Base-by-base conservation (phyloP, 2,888 invertebrate species). In the Bombylius major region DNA sequence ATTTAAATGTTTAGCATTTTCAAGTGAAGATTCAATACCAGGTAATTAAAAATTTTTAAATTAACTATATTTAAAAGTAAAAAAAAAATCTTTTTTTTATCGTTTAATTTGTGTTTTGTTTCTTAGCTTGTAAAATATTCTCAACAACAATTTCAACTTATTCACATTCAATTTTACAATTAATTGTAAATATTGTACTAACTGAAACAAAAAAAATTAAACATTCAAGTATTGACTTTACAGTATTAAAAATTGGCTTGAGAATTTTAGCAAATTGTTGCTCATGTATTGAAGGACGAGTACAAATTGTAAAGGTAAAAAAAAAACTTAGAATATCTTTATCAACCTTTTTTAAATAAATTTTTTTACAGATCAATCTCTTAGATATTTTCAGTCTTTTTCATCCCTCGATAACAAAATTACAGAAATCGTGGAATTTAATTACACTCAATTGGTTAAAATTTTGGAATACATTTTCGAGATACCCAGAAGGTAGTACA, bases 391-490 rank as follows among this genome's bases (percentile, higher is more conserved):
- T 74, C 50, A 68, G 69, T 49, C 63, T 63, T 9, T 60, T 75
- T 6, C 62, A 71, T 58, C 73, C 74, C 0, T 65, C 63, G 7
- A 63, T 65, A 45, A 49, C 60, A 4, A 67, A 63, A 50, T 48
- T 60, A 5, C 57, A 61, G 14, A 70, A 68, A 58, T 58, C 66
- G 4, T 69, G 66, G 58, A 61, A 65, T 11, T 62, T 65, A 0
- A 61, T 70, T 6, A 51, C 67, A 12, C 54, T 63, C 3, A 56
- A 62, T 9, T 75, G 73, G 73, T 62, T 75, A 1, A 51, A 62
- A 9, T 71, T 73, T 58, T 74, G 71, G 70, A 70, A 72, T 58
- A 56, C 69, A 12, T 72, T 65, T 59, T 69, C 75, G 4, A 65
- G 72, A 8, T 69, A 72, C 58, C 65, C 66, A 11, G 68, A 69